These are phyloP conservation scores for Dufourea novaeangliae DNA, from an alignment of 1,140 invertebrate genomes.

Conservation along the genomic window DNA sequence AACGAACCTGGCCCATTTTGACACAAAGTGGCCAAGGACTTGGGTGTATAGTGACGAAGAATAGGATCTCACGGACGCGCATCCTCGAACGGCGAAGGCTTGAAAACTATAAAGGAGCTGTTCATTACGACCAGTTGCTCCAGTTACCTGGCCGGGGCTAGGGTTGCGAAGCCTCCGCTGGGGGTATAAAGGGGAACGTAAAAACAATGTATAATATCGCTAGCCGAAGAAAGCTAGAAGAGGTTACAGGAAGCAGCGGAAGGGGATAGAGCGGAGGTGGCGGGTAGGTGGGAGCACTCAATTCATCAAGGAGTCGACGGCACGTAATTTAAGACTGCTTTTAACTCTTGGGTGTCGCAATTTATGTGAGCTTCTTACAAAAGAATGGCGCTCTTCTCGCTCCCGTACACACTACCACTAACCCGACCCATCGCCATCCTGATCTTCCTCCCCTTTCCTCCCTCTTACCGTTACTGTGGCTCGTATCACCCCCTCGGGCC, in stretches of 20 bases:
- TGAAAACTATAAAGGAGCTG: constrained; percentile 57
- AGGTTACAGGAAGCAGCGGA: constrained; percentile 33
- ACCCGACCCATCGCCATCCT: constrained; percentile 52
- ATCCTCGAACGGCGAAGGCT: background rate
- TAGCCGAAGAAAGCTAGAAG: constrained; percentile 50
- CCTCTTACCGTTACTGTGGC: constrained; percentile 51
- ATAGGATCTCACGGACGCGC: background rate
- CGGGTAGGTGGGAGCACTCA: constrained; percentile 77
- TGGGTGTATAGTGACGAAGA: constrained; percentile 3
- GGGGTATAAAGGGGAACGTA: constrained; percentile 64
- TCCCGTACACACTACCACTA: constrained; percentile 64
- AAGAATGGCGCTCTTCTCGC: constrained; percentile 79
- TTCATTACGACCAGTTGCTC: constrained; percentile 72
- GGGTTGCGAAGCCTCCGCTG: constrained; percentile 47
- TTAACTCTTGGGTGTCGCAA: constrained; percentile 82
- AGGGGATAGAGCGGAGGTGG: constrained; percentile 18
- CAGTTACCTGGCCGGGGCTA: constrained; percentile 64
- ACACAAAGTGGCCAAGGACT: constrained; percentile 27
- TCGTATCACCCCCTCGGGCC: constrained; percentile 52
- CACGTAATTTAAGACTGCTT: constrained; percentile 82
- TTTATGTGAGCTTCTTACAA: constrained; percentile 82
- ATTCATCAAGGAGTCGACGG: constrained; percentile 82
- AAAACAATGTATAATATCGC: constrained; percentile 76
- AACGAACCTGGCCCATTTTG: background rate
- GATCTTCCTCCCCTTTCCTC: constrained; percentile 39